Base-by-base conservation (phyloP, 1,140 invertebrate species). In the Globodera ellingtonae region DNA sequence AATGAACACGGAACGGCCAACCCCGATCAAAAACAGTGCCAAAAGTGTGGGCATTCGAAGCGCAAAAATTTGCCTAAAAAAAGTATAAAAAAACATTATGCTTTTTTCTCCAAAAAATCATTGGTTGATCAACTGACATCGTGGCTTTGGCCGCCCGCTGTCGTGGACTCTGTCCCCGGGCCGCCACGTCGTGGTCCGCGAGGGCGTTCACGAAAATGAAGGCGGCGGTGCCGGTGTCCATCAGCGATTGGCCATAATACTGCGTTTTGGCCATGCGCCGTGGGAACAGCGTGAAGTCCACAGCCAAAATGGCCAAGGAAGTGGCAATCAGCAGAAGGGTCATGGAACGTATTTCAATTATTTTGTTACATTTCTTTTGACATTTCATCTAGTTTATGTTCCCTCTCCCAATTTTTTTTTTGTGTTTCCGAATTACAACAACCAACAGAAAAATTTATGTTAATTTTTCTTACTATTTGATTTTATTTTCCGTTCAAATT, bases 141-240 rank as follows among this genome's bases (percentile, higher is more conserved):
- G 56, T 80, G 21, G 72, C 44, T 44, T 50, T 56, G 46, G 71
- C 62, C 15, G 50, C 72, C 21, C 72, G 62, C 72, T 81, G 62
- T 18, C 18, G 59, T 48, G 48, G 69, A 52, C 47, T 78, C 59
- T 52, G 50, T 77, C 66, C 48, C 21, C 48, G n/a, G 6, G 48
- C 47, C 24, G 24, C 44, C 48, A 21, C 82, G 50, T 46, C 59
- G 21, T 75, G 76, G 52, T 74, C 72, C 15, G 67, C 72, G 8
- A 86, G 56, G 59, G 80, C 84, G 72, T 74, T 96, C 13, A 93
- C 91, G n/a, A 95, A 91, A 18, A 97, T 91, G 91, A 94, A 98
- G 52, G 94, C 89, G 0, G 95, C 96, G 15, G 98, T 96, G 44
- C 96, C 96, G 62, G 93, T 92, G 89, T 98, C 97, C 97, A 98